These are phyloP conservation scores for Iguana delicatissima DNA, from an alignment of 2,797 vertebrate species.

Conservation along the genomic window DNA sequence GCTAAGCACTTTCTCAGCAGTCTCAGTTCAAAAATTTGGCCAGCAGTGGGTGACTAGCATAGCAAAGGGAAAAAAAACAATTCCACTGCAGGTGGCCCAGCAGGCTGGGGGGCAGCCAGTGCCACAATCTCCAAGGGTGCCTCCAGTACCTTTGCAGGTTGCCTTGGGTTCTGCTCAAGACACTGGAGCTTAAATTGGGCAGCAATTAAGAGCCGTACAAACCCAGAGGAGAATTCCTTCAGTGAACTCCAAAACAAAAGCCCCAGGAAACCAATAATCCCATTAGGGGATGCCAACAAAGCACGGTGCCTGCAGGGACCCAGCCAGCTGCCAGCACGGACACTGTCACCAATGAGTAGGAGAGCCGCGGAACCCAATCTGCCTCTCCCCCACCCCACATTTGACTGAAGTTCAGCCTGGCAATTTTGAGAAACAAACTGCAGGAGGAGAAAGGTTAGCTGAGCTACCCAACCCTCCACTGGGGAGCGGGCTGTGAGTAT, in stretches of 20 bases:
- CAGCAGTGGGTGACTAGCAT: fast-evolving
- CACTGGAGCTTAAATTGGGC: slow-evolving; percentile 39
- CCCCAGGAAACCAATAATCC: slow-evolving; percentile 52
- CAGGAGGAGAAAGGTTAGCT: neutral
- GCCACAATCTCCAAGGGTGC: neutral
- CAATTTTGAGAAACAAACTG: slow-evolving; percentile 3
- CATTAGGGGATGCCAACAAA: slow-evolving; percentile 60
- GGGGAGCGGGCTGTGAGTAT: neutral
- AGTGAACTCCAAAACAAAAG: slow-evolving; percentile 49
- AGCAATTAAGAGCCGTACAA: slow-evolving; percentile 54
- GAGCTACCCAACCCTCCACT: fast-evolving
- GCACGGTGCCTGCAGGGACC: slow-evolving; percentile 48
- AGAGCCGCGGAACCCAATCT: slow-evolving; percentile 25
- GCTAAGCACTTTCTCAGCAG: neutral
- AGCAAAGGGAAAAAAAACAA: fast-evolving
- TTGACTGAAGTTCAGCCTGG: slow-evolving; percentile 30
- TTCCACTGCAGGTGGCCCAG: neutral
- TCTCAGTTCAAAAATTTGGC: fast-evolving
- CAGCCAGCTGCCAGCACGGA: slow-evolving; percentile 50
- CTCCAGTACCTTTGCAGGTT: neutral
- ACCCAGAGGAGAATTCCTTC: slow-evolving; percentile 45
- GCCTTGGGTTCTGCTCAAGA: slow-evolving; percentile 20
- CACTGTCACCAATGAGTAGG: slow-evolving; percentile 61
- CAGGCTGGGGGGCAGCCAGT: neutral
- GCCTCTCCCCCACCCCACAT: slow-evolving; percentile 7